Conservation (phyloP, 2,888 invertebrate species). For the Euphydryas editha region DNA sequence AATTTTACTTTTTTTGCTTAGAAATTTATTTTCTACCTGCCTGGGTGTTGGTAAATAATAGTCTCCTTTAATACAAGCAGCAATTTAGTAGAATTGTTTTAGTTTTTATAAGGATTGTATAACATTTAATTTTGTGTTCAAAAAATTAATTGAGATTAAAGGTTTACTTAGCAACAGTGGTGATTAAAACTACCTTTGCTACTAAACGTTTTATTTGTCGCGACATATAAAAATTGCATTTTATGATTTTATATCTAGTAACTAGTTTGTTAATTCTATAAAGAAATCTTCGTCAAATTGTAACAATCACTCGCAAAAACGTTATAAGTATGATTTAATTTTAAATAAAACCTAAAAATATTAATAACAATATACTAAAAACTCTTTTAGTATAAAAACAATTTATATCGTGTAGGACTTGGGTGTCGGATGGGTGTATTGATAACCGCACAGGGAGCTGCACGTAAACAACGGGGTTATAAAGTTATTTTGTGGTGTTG, state of each 20-base stretch:
- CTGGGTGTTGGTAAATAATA: slow-evolving; percentile 43
- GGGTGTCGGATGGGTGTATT: slow-evolving; percentile 7
- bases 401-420: background rate
- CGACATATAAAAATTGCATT: background rate
- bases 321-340: background rate
- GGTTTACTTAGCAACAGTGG: slow-evolving; percentile 10
- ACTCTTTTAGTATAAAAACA: background rate
- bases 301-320: background rate
- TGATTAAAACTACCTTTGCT: slow-evolving; percentile 5
- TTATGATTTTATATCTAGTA: too few species aligned
- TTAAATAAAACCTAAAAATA: background rate
- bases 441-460: slow-evolving; percentile 19
- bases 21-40: slow-evolving; percentile 52
- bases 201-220: background rate
- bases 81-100: slow-evolving; percentile 41
- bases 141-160: slow-evolving; percentile 16
- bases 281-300: background rate
- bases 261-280: background rate
- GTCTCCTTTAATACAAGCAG: slow-evolving; percentile 43
- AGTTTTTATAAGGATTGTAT: slow-evolving; percentile 31
- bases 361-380: background rate
- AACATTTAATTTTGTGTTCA: slow-evolving; percentile 21
- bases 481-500: slow-evolving; percentile 62
- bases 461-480: slow-evolving; percentile 56
- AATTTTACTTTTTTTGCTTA: slow-evolving; percentile 56